Conservation (phyloP, 2,797 vertebrate species). For the Cryptoprocta ferox region DNA sequence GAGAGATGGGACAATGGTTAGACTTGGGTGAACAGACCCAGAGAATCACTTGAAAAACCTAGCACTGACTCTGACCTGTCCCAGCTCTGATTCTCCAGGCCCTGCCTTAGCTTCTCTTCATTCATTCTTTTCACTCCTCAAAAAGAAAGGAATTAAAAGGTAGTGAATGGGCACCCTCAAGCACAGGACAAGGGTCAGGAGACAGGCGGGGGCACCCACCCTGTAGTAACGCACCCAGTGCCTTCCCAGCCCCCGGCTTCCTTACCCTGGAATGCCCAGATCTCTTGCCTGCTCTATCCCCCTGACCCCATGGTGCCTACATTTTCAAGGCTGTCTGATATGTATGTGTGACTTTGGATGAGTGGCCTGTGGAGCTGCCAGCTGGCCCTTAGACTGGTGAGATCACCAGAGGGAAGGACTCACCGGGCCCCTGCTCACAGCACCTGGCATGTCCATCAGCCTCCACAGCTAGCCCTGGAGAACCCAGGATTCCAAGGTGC, state of each 20-base stretch:
- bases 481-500: neutral
- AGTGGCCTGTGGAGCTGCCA: neutral
- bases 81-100: neutral
- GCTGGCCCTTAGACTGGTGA: neutral
- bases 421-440: neutral
- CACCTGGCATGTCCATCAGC: neutral
- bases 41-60: neutral
- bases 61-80: neutral
- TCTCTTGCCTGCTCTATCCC: neutral
- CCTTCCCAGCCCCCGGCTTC: too few species aligned
- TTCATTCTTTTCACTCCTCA: neutral
- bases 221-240: neutral
- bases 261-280: neutral
- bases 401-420: neutral
- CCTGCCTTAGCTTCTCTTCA: neutral
- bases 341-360: neutral
- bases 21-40: neutral
- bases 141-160: neutral
- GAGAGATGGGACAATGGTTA: neutral
- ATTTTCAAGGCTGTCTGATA: neutral
- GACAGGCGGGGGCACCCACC: neutral
- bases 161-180: neutral
- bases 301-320: neutral
- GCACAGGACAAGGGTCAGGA: neutral
- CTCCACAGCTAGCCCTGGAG: neutral